These are phyloP conservation scores for Oreochromis aureus DNA, from an alignment of 2,113 vertebrate species.

Conservation along the genomic window DNA sequence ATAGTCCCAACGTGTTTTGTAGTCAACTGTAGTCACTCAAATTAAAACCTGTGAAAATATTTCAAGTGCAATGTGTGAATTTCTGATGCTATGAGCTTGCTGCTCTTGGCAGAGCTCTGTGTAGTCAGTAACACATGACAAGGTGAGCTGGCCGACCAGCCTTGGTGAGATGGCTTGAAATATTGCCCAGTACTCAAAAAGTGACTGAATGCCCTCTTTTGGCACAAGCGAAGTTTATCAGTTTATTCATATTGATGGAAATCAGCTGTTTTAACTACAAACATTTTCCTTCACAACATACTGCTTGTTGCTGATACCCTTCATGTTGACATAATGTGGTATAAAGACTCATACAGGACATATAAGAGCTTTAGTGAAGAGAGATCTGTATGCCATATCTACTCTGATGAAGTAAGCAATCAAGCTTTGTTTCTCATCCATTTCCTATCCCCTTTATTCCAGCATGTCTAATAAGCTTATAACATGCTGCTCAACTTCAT, in stretches of 20 bases:
- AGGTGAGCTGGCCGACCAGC: not conserved
- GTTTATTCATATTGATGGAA: not conserved
- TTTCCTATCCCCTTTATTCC: not conserved
- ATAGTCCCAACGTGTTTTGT: not conserved
- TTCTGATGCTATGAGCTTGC: not conserved
- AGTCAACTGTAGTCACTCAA: not conserved
- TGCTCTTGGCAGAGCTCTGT: conserved; percentile 14
- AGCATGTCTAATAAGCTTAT: not conserved
- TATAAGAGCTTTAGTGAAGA: not conserved
- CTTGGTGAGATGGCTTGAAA: not conserved
- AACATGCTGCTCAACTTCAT: not conserved
- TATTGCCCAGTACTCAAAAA: not conserved
- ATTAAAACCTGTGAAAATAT: not conserved
- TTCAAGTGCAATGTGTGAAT: not conserved
- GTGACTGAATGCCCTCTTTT: not conserved
- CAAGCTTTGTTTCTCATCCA: not conserved
- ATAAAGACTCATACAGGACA: not conserved
- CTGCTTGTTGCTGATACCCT: not conserved
- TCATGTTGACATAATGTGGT: not conserved
- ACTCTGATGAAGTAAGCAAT: not conserved
- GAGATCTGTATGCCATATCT: not conserved
- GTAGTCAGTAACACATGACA: not conserved
- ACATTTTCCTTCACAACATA: not conserved
- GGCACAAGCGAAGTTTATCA: not conserved
- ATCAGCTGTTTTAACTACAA: not conserved